Percentiles rank a stretch among this genome's conserved stretches.
phyloP scores from a whole-genome alignment of 2,888 invertebrate species.

The Tillus elongatus region DNA sequence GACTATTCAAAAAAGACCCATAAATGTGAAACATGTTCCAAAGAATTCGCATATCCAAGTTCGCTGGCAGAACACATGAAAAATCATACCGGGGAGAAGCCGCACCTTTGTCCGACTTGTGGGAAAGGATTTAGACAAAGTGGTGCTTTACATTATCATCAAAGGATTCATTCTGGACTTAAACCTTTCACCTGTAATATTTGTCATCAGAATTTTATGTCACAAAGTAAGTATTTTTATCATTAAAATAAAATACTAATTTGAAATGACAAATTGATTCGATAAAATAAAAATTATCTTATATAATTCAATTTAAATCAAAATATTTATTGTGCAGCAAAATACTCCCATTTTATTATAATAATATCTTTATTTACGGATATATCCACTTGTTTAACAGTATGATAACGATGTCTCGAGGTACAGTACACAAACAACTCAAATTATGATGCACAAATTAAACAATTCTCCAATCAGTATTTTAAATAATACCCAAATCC shows the following conservation, averaged over 20 bases:
- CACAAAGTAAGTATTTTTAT: conserved; percentile 22
- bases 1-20: conserved; percentile 32
- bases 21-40: conserved; percentile 30
- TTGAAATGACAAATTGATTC: not conserved
- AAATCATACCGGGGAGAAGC: conserved; percentile 38
- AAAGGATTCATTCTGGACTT: conserved; percentile 32
- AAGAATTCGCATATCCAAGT: conserved; percentile 33
- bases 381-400: too few species aligned
- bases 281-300: too few species aligned
- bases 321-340: too few species aligned
- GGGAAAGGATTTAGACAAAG: conserved; percentile 37
- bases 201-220: conserved; percentile 26
- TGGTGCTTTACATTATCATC: conserved; percentile 33
- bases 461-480: too few species aligned
- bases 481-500: too few species aligned
- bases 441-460: too few species aligned
- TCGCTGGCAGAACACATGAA: conserved; percentile 37
- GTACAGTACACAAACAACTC: too few species aligned
- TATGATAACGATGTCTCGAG: too few species aligned
- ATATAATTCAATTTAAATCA: too few species aligned
- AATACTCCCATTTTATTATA: not conserved
- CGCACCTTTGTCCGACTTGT: conserved; percentile 31
- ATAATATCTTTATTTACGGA: too few species aligned
- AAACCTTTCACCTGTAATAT: conserved; percentile 28
- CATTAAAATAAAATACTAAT: conserved; percentile 4